Evolutionary conservation across 2,888 invertebrate species (phyloP).

Genomic region (Pheosia tremula): DNA sequence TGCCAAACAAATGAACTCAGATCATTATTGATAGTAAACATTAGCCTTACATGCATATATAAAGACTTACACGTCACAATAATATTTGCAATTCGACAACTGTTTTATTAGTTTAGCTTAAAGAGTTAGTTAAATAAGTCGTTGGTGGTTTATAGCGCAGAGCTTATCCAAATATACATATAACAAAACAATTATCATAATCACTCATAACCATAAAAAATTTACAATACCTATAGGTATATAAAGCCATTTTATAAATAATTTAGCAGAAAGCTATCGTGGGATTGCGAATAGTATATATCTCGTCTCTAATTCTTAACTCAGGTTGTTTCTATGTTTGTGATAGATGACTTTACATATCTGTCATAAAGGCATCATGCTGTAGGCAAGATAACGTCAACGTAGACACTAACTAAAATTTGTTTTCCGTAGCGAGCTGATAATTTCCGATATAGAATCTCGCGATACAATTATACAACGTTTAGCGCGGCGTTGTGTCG

Average conservation of each 20-base stretch:
- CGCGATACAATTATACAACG: slow-evolving; percentile 80
- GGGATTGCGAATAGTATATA: not conserved
- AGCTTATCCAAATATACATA: not conserved
- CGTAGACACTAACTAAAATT: slow-evolving; percentile 70
- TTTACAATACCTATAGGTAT: too few relatives aligned
- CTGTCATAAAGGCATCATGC: slow-evolving; percentile 48
- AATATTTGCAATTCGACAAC: slow-evolving; percentile 1
- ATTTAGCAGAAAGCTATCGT: not conserved
- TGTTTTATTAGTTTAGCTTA: not conserved
- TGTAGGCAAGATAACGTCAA: slow-evolving; percentile 62
- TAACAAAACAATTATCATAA: not conserved
- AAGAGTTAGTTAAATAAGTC: slow-evolving; percentile 2
- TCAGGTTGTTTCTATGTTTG: not conserved
- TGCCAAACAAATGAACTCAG: slow-evolving; percentile 31
- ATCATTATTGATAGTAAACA: slow-evolving; percentile 37
- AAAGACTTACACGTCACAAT: not conserved
- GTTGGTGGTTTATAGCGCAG: slow-evolving; percentile 28
- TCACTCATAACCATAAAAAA: not conserved
- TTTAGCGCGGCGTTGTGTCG: slow-evolving; percentile 73
- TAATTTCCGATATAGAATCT: slow-evolving; percentile 80
- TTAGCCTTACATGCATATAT: slow-evolving; percentile 13
- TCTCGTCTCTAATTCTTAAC: not conserved
- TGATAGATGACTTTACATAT: not conserved
- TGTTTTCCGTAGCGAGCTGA: slow-evolving; percentile 77
- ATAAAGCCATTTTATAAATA: not conserved